Evolutionary conservation across 2,797 vertebrate genomes (phyloP), one percentile per base, ranked within the genome.

Genomic region (Allobates femoralis): DNA sequence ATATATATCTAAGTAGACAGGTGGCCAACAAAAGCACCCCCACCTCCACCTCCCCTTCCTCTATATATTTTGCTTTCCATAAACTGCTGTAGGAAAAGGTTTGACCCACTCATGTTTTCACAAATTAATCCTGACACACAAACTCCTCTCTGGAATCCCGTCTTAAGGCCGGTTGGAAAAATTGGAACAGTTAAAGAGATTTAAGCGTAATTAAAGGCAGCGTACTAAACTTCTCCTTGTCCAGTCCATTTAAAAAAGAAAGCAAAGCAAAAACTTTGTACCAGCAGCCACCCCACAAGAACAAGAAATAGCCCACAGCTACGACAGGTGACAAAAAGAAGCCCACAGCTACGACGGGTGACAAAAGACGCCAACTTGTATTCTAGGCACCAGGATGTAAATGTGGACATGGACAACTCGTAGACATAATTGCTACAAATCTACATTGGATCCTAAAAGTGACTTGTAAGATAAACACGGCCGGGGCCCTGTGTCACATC

Each of bases 111-210:
- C 83, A 81, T 88, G 86, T 85, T 88, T 46, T 69, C 60, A 34
- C 78, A 88, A 88, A 88, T 88, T 81, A 88, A 76, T 85, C 58
- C 82, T 88, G 86, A 88, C 86, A 88, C 77, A 67, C 86, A 85
- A 84, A 84, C 77, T 88, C 74, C 69, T 85, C 83, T 80, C 82
- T 77, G 86, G 82, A 85, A 85, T 88, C 86, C 86, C 23, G 41
- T 84, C 55, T 88, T 81, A 76, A 32, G 64, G 51, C 77, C 32
- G 67, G 46, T 66, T 30, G 30, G 58, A 81, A 50, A 84, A 84
- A 85, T 46, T 81, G 77, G 28, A 88, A 84, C 82, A 56, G 81
- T 87, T 87, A 81, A n/a, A 46, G 86, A 87, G 81, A 87, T 87
- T 87, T 87, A 87, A 66, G 64, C 58, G 16, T 85, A 85, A 88